Evolutionary conservation across 2,113 vertebrate species (phyloP).

Genomic region (Hydrochoerus hydrochaeris): DNA sequence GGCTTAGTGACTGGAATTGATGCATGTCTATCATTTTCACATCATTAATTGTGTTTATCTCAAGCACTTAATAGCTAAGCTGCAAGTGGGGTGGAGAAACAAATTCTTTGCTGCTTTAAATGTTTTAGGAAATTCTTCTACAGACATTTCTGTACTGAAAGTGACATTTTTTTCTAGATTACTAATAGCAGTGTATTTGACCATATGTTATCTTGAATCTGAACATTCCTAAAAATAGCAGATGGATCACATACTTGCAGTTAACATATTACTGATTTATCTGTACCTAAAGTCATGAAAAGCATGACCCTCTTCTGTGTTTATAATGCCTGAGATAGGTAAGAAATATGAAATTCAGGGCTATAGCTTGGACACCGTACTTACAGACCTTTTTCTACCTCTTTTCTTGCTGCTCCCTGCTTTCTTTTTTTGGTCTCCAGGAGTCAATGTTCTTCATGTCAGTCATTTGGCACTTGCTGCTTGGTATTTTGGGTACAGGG

Average conservation of each 20-base stretch:
- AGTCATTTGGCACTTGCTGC: neutral
- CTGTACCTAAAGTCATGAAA: neutral
- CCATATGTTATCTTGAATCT: neutral
- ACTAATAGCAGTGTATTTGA: neutral
- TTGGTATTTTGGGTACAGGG: neutral
- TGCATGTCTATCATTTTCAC: slow-evolving; percentile 79
- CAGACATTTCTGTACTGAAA: slow-evolving; percentile 38
- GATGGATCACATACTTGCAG: neutral
- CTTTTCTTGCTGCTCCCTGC: neutral
- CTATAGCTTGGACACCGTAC: neutral
- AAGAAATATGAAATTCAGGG: neutral
- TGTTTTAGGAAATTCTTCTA: slow-evolving; percentile 68
- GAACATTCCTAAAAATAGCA: slow-evolving; percentile 45
- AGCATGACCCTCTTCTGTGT: neutral
- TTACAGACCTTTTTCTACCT: neutral
- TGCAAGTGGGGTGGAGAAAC: slow-evolving; percentile 9
- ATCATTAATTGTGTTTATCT: slow-evolving; percentile 83
- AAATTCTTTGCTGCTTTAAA: slow-evolving; percentile 73
- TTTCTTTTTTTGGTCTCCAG: neutral
- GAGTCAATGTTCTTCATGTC: neutral
- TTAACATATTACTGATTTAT: slow-evolving; percentile 33
- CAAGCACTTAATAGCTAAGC: slow-evolving; percentile 70
- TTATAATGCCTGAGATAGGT: neutral
- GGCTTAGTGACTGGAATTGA: slow-evolving; percentile 81
- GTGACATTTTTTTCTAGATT: slow-evolving; percentile 13